phyloP scores from a whole-genome alignment of 92 coral and sea anemone species.

The Diadumene lineata region DNA sequence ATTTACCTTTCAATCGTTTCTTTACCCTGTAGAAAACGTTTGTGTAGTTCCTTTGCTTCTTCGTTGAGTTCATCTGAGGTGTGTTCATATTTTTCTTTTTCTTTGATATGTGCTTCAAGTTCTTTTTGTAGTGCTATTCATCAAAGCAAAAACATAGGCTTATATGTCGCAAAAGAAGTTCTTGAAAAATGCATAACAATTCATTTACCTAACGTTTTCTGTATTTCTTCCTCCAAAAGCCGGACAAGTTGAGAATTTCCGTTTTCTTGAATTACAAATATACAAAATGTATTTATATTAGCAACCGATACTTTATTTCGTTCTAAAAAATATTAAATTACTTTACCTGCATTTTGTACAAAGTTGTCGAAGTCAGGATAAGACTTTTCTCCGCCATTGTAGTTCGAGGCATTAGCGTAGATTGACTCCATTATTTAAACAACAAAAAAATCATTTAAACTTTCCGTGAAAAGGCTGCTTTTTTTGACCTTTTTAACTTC shows the following conservation, averaged over 20 bases:
- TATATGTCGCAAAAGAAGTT: neutral
- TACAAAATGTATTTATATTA: neutral
- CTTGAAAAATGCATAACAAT: neutral
- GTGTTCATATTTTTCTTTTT: constrained; percentile 69
- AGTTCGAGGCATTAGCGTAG: constrained; percentile 11
- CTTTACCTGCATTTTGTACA: constrained; percentile 87
- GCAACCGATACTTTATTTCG: neutral
- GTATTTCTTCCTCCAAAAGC: constrained; percentile 82
- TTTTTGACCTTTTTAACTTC: no score
- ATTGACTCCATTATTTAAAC: constrained; percentile 5
- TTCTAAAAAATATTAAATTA: neutral
- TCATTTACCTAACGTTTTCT: constrained; percentile 66
- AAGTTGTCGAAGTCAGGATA: constrained; percentile 85
- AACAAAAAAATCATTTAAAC: neutral
- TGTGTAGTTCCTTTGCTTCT: constrained; percentile 89
- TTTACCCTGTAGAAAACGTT: constrained; percentile 82
- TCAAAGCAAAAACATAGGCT: neutral
- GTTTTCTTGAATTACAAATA: constrained; percentile 54
- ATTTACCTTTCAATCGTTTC: constrained; percentile 86
- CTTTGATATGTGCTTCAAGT: constrained; percentile 53
- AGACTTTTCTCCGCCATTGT: constrained; percentile 27
- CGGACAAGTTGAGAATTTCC: constrained; percentile 86
- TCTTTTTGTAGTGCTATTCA: constrained; percentile 66
- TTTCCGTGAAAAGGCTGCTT: neutral
- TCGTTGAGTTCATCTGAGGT: constrained; percentile 71